phyloP scores from a whole-genome alignment of 1,140 invertebrate genomes.

The Hypsibius dujardini region DNA sequence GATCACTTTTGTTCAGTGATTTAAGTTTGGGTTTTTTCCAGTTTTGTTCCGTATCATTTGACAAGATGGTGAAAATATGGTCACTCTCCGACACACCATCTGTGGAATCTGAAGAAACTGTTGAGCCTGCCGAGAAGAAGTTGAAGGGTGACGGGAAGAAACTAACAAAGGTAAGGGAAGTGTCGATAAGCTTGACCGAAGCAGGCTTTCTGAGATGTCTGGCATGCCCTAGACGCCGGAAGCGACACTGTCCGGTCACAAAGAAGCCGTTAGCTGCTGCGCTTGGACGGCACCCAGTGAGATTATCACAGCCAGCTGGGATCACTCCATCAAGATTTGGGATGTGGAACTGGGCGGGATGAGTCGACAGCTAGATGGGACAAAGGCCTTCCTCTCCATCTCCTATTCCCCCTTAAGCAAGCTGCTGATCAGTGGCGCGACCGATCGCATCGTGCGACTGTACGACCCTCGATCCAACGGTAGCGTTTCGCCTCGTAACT shows the following conservation, averaged over 20 bases:
- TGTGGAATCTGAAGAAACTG: background rate
- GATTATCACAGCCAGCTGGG: slow-evolving; percentile 64
- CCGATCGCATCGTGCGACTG: slow-evolving; percentile 68
- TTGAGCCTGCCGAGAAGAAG: slow-evolving; percentile 25
- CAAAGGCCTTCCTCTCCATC: slow-evolving; percentile 74
- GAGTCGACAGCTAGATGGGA: slow-evolving; percentile 58
- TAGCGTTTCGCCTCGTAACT: slow-evolving; percentile 36
- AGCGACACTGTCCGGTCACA: slow-evolving; percentile 74
- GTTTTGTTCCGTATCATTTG: slow-evolving; percentile 83
- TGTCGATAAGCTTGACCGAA: slow-evolving; percentile 17
- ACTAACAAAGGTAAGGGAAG: slow-evolving; percentile 20
- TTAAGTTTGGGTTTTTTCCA: slow-evolving; percentile 21
- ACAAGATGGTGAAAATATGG: slow-evolving; percentile 46
- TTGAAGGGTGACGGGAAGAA: slow-evolving; percentile 21
- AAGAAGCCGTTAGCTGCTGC: slow-evolving; percentile 65
- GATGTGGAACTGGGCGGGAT: slow-evolving; percentile 65
- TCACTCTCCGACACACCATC: slow-evolving; percentile 28
- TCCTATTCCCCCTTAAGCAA: slow-evolving; percentile 59
- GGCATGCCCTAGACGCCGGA: slow-evolving; percentile 49
- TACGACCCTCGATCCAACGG: slow-evolving; percentile 75
- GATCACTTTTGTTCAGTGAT: no score
- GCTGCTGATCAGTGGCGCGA: slow-evolving; percentile 60
- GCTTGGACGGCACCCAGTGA: slow-evolving; percentile 45
- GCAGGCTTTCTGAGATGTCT: slow-evolving; percentile 19
- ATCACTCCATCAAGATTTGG: slow-evolving; percentile 86